These are phyloP conservation scores for Callithrix jacchus DNA, from an alignment of 2,113 vertebrate genomes.

Conservation along the genomic window DNA sequence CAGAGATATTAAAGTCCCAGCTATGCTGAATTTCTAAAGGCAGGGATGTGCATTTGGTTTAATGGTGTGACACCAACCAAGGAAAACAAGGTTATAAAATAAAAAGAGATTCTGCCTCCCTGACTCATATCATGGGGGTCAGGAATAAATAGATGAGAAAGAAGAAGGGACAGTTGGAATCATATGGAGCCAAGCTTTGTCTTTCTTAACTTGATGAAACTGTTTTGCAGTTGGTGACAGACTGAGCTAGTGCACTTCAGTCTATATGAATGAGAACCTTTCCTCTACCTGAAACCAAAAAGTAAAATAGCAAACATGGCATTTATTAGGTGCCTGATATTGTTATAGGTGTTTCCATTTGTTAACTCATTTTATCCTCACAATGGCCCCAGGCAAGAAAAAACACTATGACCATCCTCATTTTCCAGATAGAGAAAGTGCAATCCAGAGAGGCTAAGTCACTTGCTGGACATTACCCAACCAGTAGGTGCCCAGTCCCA, in stretches of 20 bases:
- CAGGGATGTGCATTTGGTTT: not conserved
- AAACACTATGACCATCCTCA: not conserved
- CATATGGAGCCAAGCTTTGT: rapidly evolving
- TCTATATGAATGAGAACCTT: not conserved
- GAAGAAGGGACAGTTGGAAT: not conserved
- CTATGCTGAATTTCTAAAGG: not conserved
- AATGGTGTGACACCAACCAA: not conserved
- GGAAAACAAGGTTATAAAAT: slow-evolving; percentile 8
- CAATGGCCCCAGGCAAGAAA: rapidly evolving
- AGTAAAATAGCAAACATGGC: not conserved
- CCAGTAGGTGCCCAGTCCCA: rapidly evolving
- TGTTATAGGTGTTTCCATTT: not conserved
- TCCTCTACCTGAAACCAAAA: not conserved
- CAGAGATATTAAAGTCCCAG: not conserved
- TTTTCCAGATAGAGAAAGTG: not conserved
- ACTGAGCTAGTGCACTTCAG: rapidly evolving
- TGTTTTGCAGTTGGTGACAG: not conserved
- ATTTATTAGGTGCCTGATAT: not conserved
- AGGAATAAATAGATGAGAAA: no score
- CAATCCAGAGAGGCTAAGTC: not conserved
- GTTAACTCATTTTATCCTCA: not conserved
- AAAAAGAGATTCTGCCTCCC: not conserved
- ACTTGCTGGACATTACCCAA: not conserved
- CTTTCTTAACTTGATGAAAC: not conserved
- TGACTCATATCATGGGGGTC: not conserved